These are phyloP conservation scores for Mycogona germanica DNA, from an alignment of 2,888 invertebrate species.

Conservation along the genomic window DNA sequence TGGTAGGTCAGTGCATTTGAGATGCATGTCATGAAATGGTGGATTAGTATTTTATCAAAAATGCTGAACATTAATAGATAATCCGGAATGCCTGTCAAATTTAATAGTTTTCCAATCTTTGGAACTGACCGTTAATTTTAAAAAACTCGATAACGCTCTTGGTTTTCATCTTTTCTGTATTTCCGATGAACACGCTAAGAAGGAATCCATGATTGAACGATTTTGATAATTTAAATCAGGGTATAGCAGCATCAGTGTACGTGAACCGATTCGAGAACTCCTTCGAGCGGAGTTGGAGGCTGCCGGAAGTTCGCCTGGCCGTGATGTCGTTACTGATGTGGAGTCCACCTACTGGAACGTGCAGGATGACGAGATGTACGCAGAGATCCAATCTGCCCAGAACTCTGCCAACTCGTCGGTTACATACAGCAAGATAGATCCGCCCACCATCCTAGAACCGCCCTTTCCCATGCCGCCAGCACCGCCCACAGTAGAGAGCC, in stretches of 20 bases:
- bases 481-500: constrained; percentile 25
- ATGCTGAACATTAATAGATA: no score
- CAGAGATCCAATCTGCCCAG: constrained; percentile 24
- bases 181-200: neutral
- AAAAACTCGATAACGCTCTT: neutral
- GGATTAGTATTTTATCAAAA: neutral
- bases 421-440: constrained; percentile 22
- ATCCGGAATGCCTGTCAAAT: no score
- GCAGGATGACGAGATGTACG: constrained; percentile 23
- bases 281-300: neutral
- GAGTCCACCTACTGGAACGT: constrained; percentile 24
- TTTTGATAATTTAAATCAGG: neutral
- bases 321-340: neutral
- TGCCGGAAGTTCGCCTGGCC: neutral
- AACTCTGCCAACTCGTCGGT: constrained; percentile 22
- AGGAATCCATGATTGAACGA: no score
- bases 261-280: neutral
- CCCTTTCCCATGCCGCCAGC: constrained; percentile 18
- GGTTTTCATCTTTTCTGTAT: neutral
- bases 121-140: neutral
- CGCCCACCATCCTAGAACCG: neutral
- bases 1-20: neutral
- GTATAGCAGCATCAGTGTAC: constrained; percentile 9
- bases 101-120: no score
- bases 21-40: neutral